Conservation (phyloP, 1,140 invertebrate species). For the Popillia japonica region DNA sequence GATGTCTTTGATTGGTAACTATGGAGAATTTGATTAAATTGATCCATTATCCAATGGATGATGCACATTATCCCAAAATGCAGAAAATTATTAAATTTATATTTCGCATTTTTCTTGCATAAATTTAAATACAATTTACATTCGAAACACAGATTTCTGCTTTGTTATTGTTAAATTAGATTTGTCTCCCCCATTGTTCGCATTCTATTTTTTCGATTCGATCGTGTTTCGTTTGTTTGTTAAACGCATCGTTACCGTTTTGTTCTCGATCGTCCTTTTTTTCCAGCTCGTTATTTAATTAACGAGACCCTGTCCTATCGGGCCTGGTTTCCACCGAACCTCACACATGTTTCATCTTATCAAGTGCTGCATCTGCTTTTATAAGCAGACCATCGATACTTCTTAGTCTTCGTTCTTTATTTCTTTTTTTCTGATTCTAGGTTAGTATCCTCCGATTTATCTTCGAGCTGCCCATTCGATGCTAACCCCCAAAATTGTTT, state of each 20-base stretch:
- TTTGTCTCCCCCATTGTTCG: not conserved
- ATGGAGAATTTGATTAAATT: no score
- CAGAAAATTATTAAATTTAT: no score
- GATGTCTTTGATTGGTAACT: no score
- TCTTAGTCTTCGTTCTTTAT: constrained; percentile 47
- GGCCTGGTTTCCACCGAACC: constrained; percentile 53
- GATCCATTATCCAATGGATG: no score
- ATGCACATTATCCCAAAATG: no score
- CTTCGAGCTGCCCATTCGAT: not conserved
- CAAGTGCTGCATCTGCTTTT: constrained; percentile 54
- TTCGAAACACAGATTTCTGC: no score
- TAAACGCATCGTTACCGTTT: constrained; percentile 18
- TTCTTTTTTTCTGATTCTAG: constrained; percentile 41
- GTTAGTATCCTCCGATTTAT: not conserved
- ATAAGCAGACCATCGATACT: constrained; percentile 26
- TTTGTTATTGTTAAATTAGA: not conserved
- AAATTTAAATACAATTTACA: no score
- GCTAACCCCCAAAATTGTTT: not conserved
- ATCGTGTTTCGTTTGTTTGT: constrained; percentile 18
- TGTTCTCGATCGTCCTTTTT: constrained; percentile 37
- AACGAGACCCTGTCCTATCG: constrained; percentile 52
- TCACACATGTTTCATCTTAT: constrained; percentile 56
- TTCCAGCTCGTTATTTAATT: constrained; percentile 59
- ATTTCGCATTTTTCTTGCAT: no score
- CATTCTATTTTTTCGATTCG: not conserved